Evolutionary conservation across 2,888 invertebrate species (phyloP).

Genomic region (Palloptera scutellata): DNA sequence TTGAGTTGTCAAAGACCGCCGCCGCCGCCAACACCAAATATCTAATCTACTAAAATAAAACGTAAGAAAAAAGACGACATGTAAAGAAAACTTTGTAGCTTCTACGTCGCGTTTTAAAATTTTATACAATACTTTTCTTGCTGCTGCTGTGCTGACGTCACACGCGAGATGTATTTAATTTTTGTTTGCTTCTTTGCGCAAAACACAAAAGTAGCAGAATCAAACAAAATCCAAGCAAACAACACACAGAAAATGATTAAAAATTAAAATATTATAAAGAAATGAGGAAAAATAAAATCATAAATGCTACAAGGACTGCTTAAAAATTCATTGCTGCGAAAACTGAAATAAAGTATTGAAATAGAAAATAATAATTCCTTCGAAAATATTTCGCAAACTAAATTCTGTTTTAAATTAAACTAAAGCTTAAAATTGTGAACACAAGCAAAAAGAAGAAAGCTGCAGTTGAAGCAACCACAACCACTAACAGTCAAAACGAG

Average conservation of each 20-base stretch:
- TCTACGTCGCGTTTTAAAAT: neutral
- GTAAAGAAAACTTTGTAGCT: neutral
- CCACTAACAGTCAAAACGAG: conserved; percentile 35
- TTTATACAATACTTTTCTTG: neutral
- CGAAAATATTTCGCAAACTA: no score
- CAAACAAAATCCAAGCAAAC: conserved; percentile 19
- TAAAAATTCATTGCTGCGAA: no score
- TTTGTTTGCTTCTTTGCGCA: no score
- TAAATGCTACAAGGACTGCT: conserved; percentile 30
- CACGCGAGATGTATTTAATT: conserved; percentile 1
- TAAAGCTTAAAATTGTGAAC: no score
- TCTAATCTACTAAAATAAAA: no score
- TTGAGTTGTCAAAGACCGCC: conserved; percentile 31
- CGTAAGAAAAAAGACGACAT: conserved; percentile 2
- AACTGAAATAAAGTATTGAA: conserved; percentile 9
- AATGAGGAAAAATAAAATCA: conserved; percentile 43
- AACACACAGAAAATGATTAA: conserved; percentile 32
- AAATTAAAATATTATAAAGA: no score
- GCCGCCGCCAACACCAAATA: conserved; percentile 31
- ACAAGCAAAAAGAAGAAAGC: no score
- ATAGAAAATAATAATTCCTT: no score
- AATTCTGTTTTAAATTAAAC: no score
- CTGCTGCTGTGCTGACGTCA: conserved; percentile 19
- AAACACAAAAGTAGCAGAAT: conserved; percentile 8
- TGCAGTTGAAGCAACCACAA: conserved; percentile 50